Conservation (phyloP, 1,140 invertebrate genomes). For the Drosophila yakuba region DNA sequence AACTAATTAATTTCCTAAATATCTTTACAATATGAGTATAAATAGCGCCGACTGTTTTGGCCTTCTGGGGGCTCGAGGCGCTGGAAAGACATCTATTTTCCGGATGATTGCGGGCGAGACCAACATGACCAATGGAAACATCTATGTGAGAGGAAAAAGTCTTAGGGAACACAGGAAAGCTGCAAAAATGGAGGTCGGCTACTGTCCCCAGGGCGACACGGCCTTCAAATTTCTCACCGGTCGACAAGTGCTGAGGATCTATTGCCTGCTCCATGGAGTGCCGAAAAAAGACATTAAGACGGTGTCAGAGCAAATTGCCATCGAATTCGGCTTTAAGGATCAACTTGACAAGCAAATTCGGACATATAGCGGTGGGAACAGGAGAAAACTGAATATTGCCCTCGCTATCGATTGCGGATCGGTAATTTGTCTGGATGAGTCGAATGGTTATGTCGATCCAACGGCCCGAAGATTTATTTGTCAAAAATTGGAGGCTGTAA, state of each 20-base stretch:
- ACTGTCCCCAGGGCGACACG: slow-evolving; percentile 93
- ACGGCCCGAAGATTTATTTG: slow-evolving; percentile 93
- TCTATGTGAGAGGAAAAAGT: slow-evolving; percentile 85
- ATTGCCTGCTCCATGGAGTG: slow-evolving; percentile 90
- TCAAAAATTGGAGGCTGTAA: slow-evolving; percentile 87
- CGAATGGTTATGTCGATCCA: slow-evolving; percentile 96
- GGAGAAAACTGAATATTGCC: slow-evolving; percentile 95
- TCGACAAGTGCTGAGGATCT: slow-evolving; percentile 89
- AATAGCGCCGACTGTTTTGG: slow-evolving; percentile 91
- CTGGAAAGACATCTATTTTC: slow-evolving; percentile 93
- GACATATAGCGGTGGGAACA: slow-evolving; percentile 95
- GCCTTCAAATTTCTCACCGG: slow-evolving; percentile 92
- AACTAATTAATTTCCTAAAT: slow-evolving; percentile 48
- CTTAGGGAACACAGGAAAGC: slow-evolving; percentile 83
- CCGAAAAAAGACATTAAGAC: slow-evolving; percentile 84
- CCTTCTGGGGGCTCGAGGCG: slow-evolving; percentile 93
- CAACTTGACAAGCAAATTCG: slow-evolving; percentile 85
- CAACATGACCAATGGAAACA: slow-evolving; percentile 85
- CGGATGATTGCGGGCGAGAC: slow-evolving; percentile 94
- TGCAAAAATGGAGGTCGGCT: slow-evolving; percentile 87
- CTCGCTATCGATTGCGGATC: slow-evolving; percentile 93
- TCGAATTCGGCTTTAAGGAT: slow-evolving; percentile 75
- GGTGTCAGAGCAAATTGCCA: slow-evolving; percentile 67
- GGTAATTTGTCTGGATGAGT: slow-evolving; percentile 93
- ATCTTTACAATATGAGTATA: neutral